Evolutionary conservation across 2,113 vertebrate species (phyloP).

Genomic region (Gracilinanus agilis): DNA sequence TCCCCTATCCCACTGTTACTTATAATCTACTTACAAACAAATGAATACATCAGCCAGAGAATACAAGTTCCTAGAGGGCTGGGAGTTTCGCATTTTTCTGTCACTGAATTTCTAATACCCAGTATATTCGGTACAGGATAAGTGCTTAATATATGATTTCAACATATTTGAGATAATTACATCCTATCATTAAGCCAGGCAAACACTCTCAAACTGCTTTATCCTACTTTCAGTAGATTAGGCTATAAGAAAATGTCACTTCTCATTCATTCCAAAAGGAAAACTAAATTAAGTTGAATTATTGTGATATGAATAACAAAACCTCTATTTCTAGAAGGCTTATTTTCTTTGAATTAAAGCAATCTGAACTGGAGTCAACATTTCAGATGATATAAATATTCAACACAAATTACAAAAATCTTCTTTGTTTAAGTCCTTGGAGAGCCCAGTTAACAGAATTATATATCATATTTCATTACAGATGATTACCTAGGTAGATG

Average conservation of each 20-base stretch:
- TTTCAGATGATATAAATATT: constrained; percentile 47
- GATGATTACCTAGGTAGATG: constrained; percentile 20
- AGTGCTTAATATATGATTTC: constrained; percentile 1
- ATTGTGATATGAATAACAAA: constrained; percentile 40
- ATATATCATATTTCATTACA: constrained; percentile 17
- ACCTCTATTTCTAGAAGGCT: constrained; percentile 35
- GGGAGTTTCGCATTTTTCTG: not conserved
- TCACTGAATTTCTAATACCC: not conserved
- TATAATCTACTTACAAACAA: too few relatives aligned
- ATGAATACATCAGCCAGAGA: not conserved
- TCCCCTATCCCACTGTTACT: not conserved
- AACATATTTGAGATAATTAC: constrained; percentile 31
- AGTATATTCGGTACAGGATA: not conserved
- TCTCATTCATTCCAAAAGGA: constrained; percentile 49
- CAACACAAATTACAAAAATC: not conserved
- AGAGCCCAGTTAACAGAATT: constrained; percentile 18
- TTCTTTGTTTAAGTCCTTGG: not conserved
- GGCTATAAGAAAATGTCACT: constrained; percentile 23
- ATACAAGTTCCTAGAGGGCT: not conserved
- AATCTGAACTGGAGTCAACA: constrained; percentile 36
- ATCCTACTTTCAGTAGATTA: not conserved
- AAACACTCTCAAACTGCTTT: not conserved
- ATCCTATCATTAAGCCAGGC: constrained; percentile 20
- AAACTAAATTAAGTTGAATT: constrained; percentile 32
- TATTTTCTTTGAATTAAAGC: constrained; percentile 44